A percentile compares a stretch with the other conserved stretches of the same genome.
phyloP scores from a whole-genome alignment of 2,797 vertebrate species.

The Sebastes trivittatus region DNA sequence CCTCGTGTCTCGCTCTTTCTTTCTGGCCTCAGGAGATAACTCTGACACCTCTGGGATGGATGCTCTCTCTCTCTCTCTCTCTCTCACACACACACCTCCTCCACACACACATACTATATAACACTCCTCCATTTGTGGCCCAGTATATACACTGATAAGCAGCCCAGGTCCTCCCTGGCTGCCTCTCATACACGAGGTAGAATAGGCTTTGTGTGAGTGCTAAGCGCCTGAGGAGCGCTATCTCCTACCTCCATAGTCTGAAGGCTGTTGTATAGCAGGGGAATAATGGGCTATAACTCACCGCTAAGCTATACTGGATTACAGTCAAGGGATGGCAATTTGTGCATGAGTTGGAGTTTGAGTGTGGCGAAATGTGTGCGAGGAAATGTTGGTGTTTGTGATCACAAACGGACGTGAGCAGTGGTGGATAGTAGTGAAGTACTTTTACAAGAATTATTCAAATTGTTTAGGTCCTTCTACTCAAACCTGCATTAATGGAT shows the following conservation, averaged over 20 bases:
- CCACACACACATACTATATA: conserved; percentile 3
- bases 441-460: conserved; percentile 6
- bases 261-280: conserved; percentile 49
- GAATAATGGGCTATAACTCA: conserved; percentile 73
- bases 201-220: conserved; percentile 62
- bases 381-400: not conserved
- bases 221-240: conserved; percentile 55
- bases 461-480: not conserved
- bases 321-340: conserved; percentile 52
- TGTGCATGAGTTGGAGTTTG: conserved; percentile 16
- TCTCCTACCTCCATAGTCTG: conserved; percentile 67
- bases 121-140: conserved; percentile 41
- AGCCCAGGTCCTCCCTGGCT: conserved; percentile 48
- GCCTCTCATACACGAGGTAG: conserved; percentile 47
- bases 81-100: not conserved
- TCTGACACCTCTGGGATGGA: conserved; percentile 71
- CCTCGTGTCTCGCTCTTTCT: conserved; percentile 45
- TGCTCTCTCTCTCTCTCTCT: conserved; percentile 19
- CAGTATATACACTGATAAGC: conserved; percentile 65
- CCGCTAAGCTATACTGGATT: conserved; percentile 60
- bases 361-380: not conserved
- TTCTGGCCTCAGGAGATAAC: conserved; percentile 69
- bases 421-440: not conserved
- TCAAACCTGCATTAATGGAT: not conserved
- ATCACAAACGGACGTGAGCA: not conserved